Conservation (phyloP, 2,797 vertebrate species). For the Sebastes aleutianus region DNA sequence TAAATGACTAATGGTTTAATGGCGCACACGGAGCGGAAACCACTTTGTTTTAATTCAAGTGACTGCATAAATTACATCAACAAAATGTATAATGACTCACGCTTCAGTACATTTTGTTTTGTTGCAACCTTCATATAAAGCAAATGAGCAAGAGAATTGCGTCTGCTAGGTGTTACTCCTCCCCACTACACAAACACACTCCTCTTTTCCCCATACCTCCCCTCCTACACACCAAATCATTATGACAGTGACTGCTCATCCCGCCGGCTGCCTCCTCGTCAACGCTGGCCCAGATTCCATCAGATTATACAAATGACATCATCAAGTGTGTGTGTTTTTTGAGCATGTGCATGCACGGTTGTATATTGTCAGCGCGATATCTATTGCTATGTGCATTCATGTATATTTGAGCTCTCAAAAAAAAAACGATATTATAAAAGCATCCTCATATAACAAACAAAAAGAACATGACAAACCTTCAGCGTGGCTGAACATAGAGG, state of each 20-base stretch:
- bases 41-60: slow-evolving; percentile 50
- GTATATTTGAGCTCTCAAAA: slow-evolving; percentile 1
- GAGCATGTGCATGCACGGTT: slow-evolving; percentile 8
- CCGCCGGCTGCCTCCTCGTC: slow-evolving; percentile 62
- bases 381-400: neutral
- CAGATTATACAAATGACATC: slow-evolving; percentile 74
- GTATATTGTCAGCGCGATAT: slow-evolving; percentile 7
- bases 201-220: slow-evolving; percentile 49
- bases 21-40: slow-evolving; percentile 15
- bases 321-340: slow-evolving; percentile 40
- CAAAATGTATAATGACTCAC: slow-evolving; percentile 25
- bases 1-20: slow-evolving; percentile 33
- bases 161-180: slow-evolving; percentile 14
- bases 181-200: slow-evolving; percentile 6
- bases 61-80: slow-evolving; percentile 37
- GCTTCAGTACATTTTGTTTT: slow-evolving; percentile 39
- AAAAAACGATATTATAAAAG: slow-evolving; percentile 3
- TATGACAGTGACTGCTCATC: slow-evolving; percentile 66
- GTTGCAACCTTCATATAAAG: slow-evolving; percentile 12
- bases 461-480: neutral
- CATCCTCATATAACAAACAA: neutral
- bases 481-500: neutral
- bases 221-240: slow-evolving; percentile 62
- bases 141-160: slow-evolving; percentile 22
- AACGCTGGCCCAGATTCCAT: slow-evolving; percentile 74